These are phyloP conservation scores for Notoglanidium macrostoma DNA, from an alignment of 2,797 vertebrate genomes.

Conservation along the genomic window DNA sequence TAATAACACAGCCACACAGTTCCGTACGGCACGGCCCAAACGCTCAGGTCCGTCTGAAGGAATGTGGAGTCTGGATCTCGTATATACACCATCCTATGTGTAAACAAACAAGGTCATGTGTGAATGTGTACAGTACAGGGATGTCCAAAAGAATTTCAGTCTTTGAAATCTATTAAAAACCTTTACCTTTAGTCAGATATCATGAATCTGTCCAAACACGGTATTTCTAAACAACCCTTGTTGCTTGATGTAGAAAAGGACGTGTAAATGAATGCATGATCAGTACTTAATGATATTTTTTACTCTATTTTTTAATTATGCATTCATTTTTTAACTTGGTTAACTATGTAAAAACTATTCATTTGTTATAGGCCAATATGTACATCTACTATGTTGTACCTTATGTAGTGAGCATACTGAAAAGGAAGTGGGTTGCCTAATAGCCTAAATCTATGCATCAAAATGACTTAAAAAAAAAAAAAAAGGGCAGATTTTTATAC, in stretches of 20 bases:
- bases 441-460: not conserved
- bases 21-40: slow-evolving; percentile 65
- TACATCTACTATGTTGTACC: not conserved
- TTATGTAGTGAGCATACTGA: not conserved
- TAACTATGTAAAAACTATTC: not conserved
- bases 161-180: too few relatives aligned
- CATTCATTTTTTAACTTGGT: not conserved
- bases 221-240: not conserved
- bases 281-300: not conserved
- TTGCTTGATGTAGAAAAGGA: not conserved
- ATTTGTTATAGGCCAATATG: not conserved
- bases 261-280: not conserved
- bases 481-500: not conserved
- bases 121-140: slow-evolving; percentile 4
- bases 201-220: not conserved
- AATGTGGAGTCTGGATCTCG: slow-evolving; percentile 36
- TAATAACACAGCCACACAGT: slow-evolving; percentile 60
- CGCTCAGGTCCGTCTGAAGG: slow-evolving; percentile 54
- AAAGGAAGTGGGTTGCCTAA: not conserved
- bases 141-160: not conserved
- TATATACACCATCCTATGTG: not conserved
- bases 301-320: not conserved
- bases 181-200: not conserved
- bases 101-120: slow-evolving; percentile 33
- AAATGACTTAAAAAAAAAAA: not conserved